These are phyloP conservation scores for Craniophora ligustri DNA, from an alignment of 2,888 invertebrate genomes.

Conservation along the genomic window DNA sequence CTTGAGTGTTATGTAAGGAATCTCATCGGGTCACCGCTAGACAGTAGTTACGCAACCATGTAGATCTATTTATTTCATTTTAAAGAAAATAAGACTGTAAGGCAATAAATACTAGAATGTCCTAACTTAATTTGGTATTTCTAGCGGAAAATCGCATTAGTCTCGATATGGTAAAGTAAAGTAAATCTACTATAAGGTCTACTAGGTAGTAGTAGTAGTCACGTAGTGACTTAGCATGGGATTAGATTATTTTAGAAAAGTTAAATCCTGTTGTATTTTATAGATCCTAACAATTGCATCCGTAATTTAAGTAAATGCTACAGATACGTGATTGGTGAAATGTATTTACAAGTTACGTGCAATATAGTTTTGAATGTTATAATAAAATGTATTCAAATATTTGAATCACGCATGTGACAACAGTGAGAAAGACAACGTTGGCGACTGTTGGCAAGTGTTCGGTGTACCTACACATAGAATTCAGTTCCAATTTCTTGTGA, in stretches of 20 bases:
- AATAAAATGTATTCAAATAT: slow-evolving; percentile 3
- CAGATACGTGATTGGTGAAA: too few relatives aligned
- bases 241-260: not conserved
- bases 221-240: not conserved
- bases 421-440: slow-evolving; percentile 32
- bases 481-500: slow-evolving; percentile 72
- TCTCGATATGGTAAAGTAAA: not conserved
- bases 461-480: slow-evolving; percentile 61
- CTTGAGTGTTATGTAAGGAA: slow-evolving; percentile 32
- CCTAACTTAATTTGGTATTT: not conserved
- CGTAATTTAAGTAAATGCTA: too few relatives aligned
- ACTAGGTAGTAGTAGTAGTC: not conserved
- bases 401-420: slow-evolving; percentile 9
- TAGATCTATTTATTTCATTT: not conserved
- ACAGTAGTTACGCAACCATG: slow-evolving; percentile 28
- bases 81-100: slow-evolving; percentile 19
- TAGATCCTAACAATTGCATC: too few relatives aligned
- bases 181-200: slow-evolving; percentile 6
- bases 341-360: too few relatives aligned
- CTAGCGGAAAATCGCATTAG: slow-evolving; percentile 10
- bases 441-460: slow-evolving; percentile 70
- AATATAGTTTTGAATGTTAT: not conserved
- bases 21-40: slow-evolving; percentile 36
- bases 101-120: slow-evolving; percentile 6
- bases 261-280: not conserved